A percentile compares a stretch with the other conserved stretches of the same genome.
Evolutionary conservation across 23 tunicate genomes (phyloP).

Genomic region (Trididemnum nubilum): DNA sequence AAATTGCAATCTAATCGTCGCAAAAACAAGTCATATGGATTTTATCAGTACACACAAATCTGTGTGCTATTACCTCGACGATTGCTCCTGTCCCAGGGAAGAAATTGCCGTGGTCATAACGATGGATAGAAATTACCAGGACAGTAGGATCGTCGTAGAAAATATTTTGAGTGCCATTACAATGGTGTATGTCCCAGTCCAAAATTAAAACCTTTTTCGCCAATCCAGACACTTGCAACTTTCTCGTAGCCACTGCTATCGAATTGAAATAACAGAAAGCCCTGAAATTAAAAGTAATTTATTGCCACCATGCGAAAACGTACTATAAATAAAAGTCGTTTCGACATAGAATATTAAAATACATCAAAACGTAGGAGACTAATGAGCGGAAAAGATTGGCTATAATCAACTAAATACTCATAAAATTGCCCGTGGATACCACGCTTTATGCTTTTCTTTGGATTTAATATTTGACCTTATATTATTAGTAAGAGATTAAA

Average conservation of each 20-base stretch:
- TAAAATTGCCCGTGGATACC: too few species aligned
- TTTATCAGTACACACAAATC: too few species aligned
- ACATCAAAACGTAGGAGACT: too few species aligned
- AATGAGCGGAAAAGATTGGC: too few species aligned
- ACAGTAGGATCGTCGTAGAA: slow-evolving; percentile 85
- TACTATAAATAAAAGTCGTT: too few species aligned
- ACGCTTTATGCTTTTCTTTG: too few species aligned
- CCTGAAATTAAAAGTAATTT: slow-evolving; percentile 35
- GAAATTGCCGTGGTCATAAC: slow-evolving; percentile 82
- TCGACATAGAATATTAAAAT: too few species aligned
- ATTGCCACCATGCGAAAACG: too few species aligned
- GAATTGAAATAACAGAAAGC: slow-evolving; percentile 92
- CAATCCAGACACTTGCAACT: slow-evolving; percentile 37
- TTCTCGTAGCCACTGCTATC: slow-evolving; percentile 88
- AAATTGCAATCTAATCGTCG: neutral
- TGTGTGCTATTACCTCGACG: slow-evolving; percentile 86
- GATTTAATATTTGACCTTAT: too few species aligned
- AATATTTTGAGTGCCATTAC: slow-evolving; percentile 97
- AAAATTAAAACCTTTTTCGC: slow-evolving; percentile 54
- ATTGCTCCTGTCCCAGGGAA: slow-evolving; percentile 90
- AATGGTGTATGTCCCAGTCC: slow-evolving; percentile 95
- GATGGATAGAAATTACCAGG: slow-evolving; percentile 87
- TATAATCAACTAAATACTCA: too few species aligned
- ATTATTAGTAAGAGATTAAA: too few species aligned
- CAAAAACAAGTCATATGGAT: too few species aligned